phyloP scores from a whole-genome alignment of 2,113 vertebrate species.

The Anthoscopus minutus region DNA sequence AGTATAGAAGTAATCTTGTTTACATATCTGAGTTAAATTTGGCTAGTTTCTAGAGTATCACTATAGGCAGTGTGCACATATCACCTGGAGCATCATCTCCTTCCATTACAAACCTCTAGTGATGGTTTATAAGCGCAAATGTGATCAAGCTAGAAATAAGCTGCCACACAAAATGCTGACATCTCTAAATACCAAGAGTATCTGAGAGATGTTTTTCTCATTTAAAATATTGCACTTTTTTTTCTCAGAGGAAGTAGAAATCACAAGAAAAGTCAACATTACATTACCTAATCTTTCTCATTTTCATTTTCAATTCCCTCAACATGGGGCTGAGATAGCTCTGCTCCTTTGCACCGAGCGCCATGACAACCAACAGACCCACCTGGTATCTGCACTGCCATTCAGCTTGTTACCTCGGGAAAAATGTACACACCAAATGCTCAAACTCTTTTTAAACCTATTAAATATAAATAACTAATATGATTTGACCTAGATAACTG shows the following conservation, averaged over 20 bases:
- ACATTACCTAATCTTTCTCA: not conserved
- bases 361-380: conserved; percentile 41
- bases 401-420: conserved; percentile 19
- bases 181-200: not conserved
- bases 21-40: not conserved
- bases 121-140: conserved; percentile 23
- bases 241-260: conserved; percentile 19
- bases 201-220: not conserved
- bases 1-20: not conserved
- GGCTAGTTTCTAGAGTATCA: not conserved
- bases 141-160: not conserved
- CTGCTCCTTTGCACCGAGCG: not conserved
- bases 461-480: conserved; percentile 54
- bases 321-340: not conserved
- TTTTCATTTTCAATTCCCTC: conserved; percentile 41
- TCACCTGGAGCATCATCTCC: not conserved
- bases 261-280: not conserved
- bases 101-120: not conserved
- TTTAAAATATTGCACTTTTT: not conserved
- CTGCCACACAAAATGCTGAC: not conserved
- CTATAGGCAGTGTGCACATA: not conserved
- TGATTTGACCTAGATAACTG: conserved; percentile 46
- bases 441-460: conserved; percentile 21
- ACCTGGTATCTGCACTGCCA: not conserved
- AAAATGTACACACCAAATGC: not conserved